Conservation (phyloP, 1,140 invertebrate genomes). For the Ruditapes philippinarum region DNA sequence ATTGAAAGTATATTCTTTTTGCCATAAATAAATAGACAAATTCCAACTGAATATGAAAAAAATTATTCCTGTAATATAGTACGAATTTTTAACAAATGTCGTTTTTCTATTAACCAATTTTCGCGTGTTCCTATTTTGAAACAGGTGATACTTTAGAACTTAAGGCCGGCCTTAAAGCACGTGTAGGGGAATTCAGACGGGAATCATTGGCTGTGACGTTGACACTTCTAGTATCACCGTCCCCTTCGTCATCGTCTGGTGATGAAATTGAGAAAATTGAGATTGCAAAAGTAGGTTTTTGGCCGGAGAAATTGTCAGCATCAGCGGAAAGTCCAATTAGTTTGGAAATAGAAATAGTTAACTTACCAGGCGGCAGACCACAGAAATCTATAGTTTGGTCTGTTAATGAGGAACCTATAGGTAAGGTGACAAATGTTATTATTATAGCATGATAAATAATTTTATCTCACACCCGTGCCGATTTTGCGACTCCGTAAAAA, state of each 20-base stretch:
- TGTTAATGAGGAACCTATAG: not conserved
- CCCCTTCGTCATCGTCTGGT: not conserved
- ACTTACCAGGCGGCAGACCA: not conserved
- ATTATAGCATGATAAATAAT: too few species aligned
- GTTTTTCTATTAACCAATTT: too few species aligned
- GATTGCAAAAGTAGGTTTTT: not conserved
- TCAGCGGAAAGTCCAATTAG: not conserved
- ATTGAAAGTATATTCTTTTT: too few species aligned
- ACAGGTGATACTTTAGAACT: slow-evolving; percentile 4
- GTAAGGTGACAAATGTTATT: too few species aligned
- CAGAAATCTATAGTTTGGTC: not conserved
- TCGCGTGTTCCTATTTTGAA: too few species aligned
- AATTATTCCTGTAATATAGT: too few species aligned
- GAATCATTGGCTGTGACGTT: not conserved
- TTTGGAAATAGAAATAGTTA: not conserved
- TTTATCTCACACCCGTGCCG: too few species aligned
- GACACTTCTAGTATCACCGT: not conserved
- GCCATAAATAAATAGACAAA: too few species aligned
- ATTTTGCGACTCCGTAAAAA: too few species aligned
- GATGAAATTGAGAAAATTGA: not conserved
- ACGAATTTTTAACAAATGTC: too few species aligned
- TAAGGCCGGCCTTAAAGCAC: not conserved
- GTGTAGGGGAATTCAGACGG: not conserved
- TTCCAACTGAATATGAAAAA: too few species aligned
- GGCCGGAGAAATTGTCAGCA: not conserved